Evolutionary conservation across 2,888 invertebrate genomes (phyloP), one percentile per base, ranked within the genome.

Genomic region (Drosophila histrio): DNA sequence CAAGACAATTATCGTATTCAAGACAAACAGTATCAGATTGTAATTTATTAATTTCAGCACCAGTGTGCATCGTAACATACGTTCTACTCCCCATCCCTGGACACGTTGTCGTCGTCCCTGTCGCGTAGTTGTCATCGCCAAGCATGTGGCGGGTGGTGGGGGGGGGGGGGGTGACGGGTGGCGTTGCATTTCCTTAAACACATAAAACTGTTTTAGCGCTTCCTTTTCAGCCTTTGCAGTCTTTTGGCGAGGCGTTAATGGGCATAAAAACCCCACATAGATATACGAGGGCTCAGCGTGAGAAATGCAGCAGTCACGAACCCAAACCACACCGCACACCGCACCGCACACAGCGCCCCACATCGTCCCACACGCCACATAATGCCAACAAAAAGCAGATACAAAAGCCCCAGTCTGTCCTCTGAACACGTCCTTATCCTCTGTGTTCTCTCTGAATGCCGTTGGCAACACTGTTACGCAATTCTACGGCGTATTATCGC

Each of bases 171-270:
- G 65, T 65, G 79, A 69, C 52, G 57, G 39, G 39, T 28, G 39
- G 73, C 60, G 44, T 59, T 65, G 69, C 83, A 82, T 79, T 79
- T 79, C 82, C 79, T 82, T 79, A 79, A 79, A 82, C 83, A 82
- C 77, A 79, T 82, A 79, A 82, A 82, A 72, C 83, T 79, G 76
- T 81, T 79, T 79, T 82, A 78, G 79, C 79, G 82, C 79, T 82
- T 79, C 79, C 79, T 82, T 79, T 79, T 79, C 79, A 65, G 67
- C 63, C 72, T 60, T 60, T 60, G 34, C 59, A 53, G 79, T 70
- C 71, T 60, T 80, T 71, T 28, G 28, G 75, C 67, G 59, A 72
- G 65, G 77, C 79, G 79, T 79, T 79, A 73, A 79, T 79, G 79
- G 83, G 77, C 80, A 82, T 77, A 73, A 79, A 76, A 76, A 57